Conservation (phyloP, 2,888 invertebrate genomes). For the Leuctra nigra region DNA sequence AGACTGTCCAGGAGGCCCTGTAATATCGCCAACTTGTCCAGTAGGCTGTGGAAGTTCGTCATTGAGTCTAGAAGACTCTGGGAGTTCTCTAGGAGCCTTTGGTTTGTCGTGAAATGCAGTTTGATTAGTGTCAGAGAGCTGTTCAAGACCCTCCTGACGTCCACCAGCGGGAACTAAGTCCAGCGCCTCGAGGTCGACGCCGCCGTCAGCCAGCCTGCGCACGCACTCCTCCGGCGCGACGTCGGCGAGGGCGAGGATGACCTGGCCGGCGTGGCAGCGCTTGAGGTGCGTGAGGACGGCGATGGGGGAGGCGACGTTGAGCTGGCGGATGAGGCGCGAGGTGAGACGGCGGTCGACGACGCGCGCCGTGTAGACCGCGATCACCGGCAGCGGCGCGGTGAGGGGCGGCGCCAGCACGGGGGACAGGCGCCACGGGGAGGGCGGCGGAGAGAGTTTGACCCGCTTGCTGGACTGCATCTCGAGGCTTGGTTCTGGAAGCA, state of each 20-base stretch:
- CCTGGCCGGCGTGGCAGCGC: constrained; percentile 51
- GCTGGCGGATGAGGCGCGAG: constrained; percentile 52
- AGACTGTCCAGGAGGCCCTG: background rate
- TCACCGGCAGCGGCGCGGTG: constrained; percentile 37
- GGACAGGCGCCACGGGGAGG: constrained; percentile 17
- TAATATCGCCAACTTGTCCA: background rate
- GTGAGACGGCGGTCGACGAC: constrained; percentile 54
- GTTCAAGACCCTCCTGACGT: background rate
- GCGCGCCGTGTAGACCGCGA: constrained; percentile 53
- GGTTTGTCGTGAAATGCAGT: background rate
- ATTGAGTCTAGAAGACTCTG: background rate
- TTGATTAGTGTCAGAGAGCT: background rate
- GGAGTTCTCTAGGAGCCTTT: background rate
- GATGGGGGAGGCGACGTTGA: constrained; percentile 54
- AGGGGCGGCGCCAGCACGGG: constrained; percentile 23
- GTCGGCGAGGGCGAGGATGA: constrained; percentile 47
- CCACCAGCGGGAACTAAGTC: constrained; percentile 32
- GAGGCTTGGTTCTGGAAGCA: background rate
- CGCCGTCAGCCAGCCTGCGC: constrained; percentile 37
- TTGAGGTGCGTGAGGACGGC: constrained; percentile 63
- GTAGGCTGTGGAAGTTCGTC: background rate
- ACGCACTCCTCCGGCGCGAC: background rate
- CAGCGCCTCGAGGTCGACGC: constrained; percentile 48
- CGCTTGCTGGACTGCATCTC: no score
- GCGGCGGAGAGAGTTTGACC: no score